These are phyloP conservation scores for Kryptopterus vitreolus DNA, from an alignment of 2,797 vertebrate genomes.

Conservation along the genomic window DNA sequence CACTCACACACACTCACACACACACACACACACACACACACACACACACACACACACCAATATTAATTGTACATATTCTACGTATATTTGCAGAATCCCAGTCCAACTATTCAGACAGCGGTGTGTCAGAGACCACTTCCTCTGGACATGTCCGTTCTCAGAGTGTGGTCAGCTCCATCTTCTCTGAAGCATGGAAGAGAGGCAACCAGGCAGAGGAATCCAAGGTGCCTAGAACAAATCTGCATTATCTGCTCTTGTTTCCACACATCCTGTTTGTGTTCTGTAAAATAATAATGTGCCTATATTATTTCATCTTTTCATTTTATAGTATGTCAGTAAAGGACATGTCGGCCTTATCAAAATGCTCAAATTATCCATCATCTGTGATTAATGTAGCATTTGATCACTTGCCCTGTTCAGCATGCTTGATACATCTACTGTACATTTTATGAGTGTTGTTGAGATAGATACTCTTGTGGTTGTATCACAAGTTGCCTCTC, in stretches of 20 bases:
- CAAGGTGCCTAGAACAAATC: slow-evolving; percentile 68
- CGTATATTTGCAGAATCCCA: slow-evolving; percentile 74
- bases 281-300: not conserved
- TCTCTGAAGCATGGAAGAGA: slow-evolving; percentile 97
- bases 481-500: not conserved
- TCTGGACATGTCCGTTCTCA: slow-evolving; percentile 89
- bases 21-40: too few species aligned
- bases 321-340: not conserved
- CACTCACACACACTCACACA: too few species aligned
- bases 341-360: not conserved
- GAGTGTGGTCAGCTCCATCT: slow-evolving; percentile 95
- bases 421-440: not conserved
- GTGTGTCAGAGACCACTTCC: slow-evolving; percentile 89
- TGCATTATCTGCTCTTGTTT: slow-evolving; percentile 4
- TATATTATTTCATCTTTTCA: not conserved
- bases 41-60: too few species aligned
- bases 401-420: not conserved
- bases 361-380: slow-evolving; percentile 9
- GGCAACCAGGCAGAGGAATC: slow-evolving; percentile 91
- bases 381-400: not conserved
- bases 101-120: slow-evolving; percentile 96
- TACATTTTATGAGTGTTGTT: not conserved
- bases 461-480: not conserved
- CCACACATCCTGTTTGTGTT: slow-evolving; percentile 10
- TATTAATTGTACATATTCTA: not conserved